Evolutionary conservation across 1,140 invertebrate species (phyloP), one percentile per base, ranked within the genome.

Genomic region (Drosophila auraria): DNA sequence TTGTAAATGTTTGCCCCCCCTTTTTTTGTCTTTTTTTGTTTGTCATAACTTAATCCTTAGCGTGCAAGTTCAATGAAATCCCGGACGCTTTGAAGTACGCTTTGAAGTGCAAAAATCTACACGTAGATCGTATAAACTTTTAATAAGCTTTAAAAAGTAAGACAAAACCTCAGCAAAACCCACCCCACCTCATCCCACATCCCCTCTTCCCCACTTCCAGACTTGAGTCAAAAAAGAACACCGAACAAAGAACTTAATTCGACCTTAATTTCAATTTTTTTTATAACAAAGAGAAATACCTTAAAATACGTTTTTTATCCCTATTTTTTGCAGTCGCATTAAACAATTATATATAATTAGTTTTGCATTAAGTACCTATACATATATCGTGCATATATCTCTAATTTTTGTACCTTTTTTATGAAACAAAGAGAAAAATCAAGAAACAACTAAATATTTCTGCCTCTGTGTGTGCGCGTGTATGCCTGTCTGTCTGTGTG

Each of bases 261-360:
- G 51, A 60, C 20, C 45, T 73, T 63, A 20, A 77, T 33, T 17
- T 27, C 17, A 30, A 30, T 30, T 45, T n/a, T 25, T 36, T 71
- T 27, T 36, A 38, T 25, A 14, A 45, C 25, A 45, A 51, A 15
- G 6, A 40, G 11, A 59, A 51, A 42, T 40, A 49, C 54, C 36
- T 36, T 60, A 40, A 40, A 69, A 25, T 23, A 38, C 15, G 23
- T 61, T 42, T 27, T 45, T 70, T 25, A 54, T 8, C 25, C 50
- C 23, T 40, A 56, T 62, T 58, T 30, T 51, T 51, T 57, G 36
- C 33, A 64, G 60, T 25, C 45, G 14, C 45, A 45, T 76, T 76
- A 76, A 76, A 57, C 53, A 76, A 76, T 76, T 76, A 76, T 65
- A 76, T 76, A 49, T 65, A 65, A 76, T 58, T 76, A 76, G 61